A percentile compares a stretch with the other conserved stretches of the same genome.
Evolutionary conservation across 2,113 vertebrate genomes (phyloP).

Genomic region (Microcebus tavaratra): DNA sequence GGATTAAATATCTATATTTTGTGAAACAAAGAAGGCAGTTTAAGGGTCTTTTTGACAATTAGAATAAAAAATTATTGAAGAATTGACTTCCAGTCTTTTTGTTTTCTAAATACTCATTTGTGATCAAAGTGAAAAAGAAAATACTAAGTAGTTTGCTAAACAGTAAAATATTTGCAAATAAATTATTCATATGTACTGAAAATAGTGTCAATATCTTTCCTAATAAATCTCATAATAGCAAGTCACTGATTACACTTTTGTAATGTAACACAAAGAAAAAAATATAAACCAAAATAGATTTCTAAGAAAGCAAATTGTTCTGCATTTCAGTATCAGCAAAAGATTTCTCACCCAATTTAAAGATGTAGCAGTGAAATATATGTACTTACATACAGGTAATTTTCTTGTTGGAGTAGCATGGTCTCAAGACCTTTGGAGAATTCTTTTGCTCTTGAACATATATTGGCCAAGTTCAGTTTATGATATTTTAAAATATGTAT

Average conservation of each 20-base stretch:
- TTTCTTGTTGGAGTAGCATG: constrained; percentile 11
- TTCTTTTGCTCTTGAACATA: constrained; percentile 38
- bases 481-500: constrained; percentile 35
- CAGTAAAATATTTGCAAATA: not conserved
- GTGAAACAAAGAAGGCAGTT: not conserved
- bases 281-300: not conserved
- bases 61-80: not conserved
- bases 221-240: not conserved
- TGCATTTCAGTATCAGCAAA: not conserved
- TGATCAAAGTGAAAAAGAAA: not conserved
- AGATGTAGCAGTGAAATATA: not conserved
- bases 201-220: not conserved
- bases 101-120: not conserved
- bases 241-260: not conserved
- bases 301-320: not conserved
- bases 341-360: not conserved
- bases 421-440: not conserved
- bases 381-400: not conserved
- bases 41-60: not conserved
- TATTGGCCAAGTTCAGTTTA: constrained; percentile 48
- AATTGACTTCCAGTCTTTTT: not conserved
- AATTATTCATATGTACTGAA: not conserved
- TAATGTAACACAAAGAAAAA: not conserved
- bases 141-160: not conserved
- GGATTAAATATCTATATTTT: not conserved